Evolutionary conservation across 2,888 invertebrate genomes (phyloP).

Genomic region (Hypselothyrea guttata): DNA sequence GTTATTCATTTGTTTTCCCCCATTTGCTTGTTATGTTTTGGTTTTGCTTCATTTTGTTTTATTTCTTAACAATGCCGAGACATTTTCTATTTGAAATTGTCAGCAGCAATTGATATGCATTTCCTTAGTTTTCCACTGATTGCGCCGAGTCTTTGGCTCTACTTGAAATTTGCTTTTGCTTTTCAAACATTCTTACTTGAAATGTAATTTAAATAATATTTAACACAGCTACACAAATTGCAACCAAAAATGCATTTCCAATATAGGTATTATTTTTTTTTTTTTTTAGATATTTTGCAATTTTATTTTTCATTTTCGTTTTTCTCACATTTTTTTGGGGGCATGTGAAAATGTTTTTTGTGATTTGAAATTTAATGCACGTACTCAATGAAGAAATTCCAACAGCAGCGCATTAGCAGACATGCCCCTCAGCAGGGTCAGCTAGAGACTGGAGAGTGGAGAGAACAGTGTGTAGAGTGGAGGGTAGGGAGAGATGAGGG

Average conservation of each 20-base stretch:
- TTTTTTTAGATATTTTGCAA: not conserved
- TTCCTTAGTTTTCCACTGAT: slow-evolving; percentile 23
- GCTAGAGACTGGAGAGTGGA: slow-evolving; percentile 43
- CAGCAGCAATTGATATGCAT: slow-evolving; percentile 72
- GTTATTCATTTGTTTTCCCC: slow-evolving; percentile 58
- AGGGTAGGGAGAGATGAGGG: not conserved
- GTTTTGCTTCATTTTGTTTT: slow-evolving; percentile 12
- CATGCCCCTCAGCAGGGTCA: slow-evolving; percentile 54
- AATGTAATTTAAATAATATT: too few relatives aligned
- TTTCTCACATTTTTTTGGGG: slow-evolving; percentile 31
- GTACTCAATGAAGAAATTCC: slow-evolving; percentile 81
- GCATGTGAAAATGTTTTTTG: slow-evolving; percentile 42
- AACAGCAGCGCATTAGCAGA: slow-evolving; percentile 78
- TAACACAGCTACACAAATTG: too few relatives aligned
- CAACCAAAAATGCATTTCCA: too few relatives aligned
- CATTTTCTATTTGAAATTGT: slow-evolving; percentile 76
- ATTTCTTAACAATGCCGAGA: slow-evolving; percentile 56
- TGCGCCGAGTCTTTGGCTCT: slow-evolving; percentile 22
- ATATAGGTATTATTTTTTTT: too few relatives aligned
- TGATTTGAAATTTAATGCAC: slow-evolving; percentile 77
- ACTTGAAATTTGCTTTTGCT: slow-evolving; percentile 33
- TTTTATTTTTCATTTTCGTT: slow-evolving; percentile 5
- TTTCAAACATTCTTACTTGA: too few relatives aligned
- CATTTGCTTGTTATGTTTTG: slow-evolving; percentile 23
- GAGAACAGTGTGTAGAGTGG: too few relatives aligned